Evolutionary conservation across 2,113 vertebrate genomes (phyloP).

Genomic region (Platanista minor): DNA sequence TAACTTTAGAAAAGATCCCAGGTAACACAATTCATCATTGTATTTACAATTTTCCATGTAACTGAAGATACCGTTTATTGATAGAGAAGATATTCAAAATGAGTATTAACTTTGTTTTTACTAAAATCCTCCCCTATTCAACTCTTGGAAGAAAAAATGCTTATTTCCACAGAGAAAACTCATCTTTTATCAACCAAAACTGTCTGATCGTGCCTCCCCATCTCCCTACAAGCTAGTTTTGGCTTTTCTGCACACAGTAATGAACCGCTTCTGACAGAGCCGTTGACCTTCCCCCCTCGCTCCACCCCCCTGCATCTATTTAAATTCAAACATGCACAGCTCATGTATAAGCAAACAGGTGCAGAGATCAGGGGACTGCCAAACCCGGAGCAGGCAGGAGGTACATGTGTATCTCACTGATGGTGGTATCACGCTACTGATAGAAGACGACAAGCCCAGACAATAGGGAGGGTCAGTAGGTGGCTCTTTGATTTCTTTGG

Average conservation of each 20-base stretch:
- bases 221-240: not conserved
- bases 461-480: slow-evolving; percentile 83
- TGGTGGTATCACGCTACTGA: slow-evolving; percentile 77
- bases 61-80: not conserved
- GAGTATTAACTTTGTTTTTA: not conserved
- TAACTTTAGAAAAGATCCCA: not conserved
- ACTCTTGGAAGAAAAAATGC: not conserved
- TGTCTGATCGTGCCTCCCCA: not conserved
- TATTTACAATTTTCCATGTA: not conserved
- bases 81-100: not conserved
- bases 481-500: slow-evolving; percentile 83
- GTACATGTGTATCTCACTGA: slow-evolving; percentile 83
- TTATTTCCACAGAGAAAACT: not conserved
- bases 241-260: slow-evolving; percentile 16
- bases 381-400: slow-evolving; percentile 78
- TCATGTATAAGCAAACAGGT: slow-evolving; percentile 88
- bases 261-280: slow-evolving; percentile 52
- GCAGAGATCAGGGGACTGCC: slow-evolving; percentile 77
- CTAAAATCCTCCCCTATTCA: not conserved
- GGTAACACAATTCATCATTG: not conserved
- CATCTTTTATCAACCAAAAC: not conserved
- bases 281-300: slow-evolving; percentile 28
- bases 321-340: slow-evolving; percentile 78
- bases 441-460: slow-evolving; percentile 81
- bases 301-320: slow-evolving; percentile 55